Percentiles rank a stretch among this genome's conserved stretches.
Evolutionary conservation across 2,888 invertebrate species (phyloP).

Genomic region (Parnassius apollo): DNA sequence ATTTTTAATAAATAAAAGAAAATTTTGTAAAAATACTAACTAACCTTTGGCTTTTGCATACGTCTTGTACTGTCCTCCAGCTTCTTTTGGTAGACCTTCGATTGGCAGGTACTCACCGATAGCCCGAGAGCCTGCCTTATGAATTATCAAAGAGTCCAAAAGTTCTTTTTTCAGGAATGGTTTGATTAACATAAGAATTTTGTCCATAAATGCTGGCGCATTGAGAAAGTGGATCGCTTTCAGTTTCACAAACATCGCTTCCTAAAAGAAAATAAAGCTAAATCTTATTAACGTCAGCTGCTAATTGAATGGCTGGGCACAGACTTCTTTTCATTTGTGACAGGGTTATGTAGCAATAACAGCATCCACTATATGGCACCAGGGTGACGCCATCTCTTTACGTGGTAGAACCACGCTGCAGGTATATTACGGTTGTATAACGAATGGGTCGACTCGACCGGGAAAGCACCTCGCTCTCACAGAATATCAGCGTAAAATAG

Average conservation of each 20-base stretch:
- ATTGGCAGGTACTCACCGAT: slow-evolving; percentile 77
- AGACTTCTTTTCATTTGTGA: too few relatives aligned
- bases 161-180: slow-evolving; percentile 88
- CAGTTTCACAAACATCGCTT: slow-evolving; percentile 85
- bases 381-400: too few relatives aligned
- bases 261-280: slow-evolving; percentile 59
- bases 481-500: too few relatives aligned
- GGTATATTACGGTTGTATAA: too few relatives aligned
- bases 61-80: slow-evolving; percentile 80
- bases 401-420: too few relatives aligned
- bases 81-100: slow-evolving; percentile 82
- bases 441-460: too few relatives aligned
- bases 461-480: too few relatives aligned
- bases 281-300: too few relatives aligned
- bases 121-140: slow-evolving; percentile 67
- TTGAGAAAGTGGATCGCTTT: slow-evolving; percentile 87
- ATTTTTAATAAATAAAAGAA: too few relatives aligned
- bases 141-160: slow-evolving; percentile 72
- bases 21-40: neutral
- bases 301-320: too few relatives aligned
- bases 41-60: slow-evolving; percentile 46
- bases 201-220: slow-evolving; percentile 86
- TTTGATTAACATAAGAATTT: slow-evolving; percentile 83
- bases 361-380: too few relatives aligned
- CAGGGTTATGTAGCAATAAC: too few relatives aligned